phyloP scores from a whole-genome alignment of 2,797 vertebrate species.

The Crenuchus spilurus region DNA sequence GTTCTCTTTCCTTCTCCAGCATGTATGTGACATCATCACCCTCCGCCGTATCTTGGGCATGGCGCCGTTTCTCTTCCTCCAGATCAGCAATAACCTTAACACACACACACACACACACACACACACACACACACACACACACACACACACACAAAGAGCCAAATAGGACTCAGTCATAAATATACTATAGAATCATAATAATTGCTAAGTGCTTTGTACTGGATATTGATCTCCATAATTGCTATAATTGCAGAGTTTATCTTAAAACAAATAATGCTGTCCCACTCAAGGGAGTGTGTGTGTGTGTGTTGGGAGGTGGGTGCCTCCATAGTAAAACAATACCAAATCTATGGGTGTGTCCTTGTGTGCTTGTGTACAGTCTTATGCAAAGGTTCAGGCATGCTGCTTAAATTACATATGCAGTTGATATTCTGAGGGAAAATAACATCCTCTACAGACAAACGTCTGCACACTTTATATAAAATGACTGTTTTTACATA shows the following conservation, averaged over 20 bases:
- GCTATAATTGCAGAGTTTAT: background rate
- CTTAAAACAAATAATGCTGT: background rate
- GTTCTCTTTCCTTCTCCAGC: slow-evolving; percentile 91
- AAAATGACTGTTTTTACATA: too few relatives aligned
- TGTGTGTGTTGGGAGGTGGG: background rate
- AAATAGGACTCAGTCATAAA: background rate
- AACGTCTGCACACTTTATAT: too few relatives aligned
- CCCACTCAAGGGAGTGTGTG: background rate
- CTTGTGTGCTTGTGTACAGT: background rate
- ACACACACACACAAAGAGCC: slow-evolving; percentile 22
- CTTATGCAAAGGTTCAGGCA: too few relatives aligned
- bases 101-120: slow-evolving; percentile 36
- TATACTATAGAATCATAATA: background rate
- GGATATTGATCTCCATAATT: slow-evolving; percentile 11
- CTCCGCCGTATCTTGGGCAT: slow-evolving; percentile 86
- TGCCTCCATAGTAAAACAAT: background rate
- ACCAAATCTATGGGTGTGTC: background rate
- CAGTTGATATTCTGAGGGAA: too few relatives aligned
- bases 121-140: slow-evolving; percentile 30
- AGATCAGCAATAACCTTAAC: slow-evolving; percentile 92
- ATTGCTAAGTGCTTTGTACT: background rate
- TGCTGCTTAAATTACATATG: too few relatives aligned
- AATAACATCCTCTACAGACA: too few relatives aligned
- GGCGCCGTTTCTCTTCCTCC: slow-evolving; percentile 88
- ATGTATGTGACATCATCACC: slow-evolving; percentile 91